phyloP scores from a whole-genome alignment of 2,888 invertebrate species.

The Tenthredo notha region DNA sequence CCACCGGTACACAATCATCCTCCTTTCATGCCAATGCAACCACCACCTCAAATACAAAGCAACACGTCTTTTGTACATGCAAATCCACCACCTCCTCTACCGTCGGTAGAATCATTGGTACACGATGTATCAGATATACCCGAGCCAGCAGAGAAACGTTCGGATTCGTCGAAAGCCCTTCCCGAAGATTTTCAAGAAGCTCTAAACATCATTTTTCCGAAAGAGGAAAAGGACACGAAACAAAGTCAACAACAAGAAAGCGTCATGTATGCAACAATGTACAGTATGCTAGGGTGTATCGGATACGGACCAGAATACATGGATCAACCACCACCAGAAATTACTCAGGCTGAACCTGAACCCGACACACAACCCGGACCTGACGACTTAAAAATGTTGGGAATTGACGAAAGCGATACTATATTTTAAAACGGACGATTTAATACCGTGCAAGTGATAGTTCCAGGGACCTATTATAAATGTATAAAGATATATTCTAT shows the following conservation, averaged over 20 bases:
- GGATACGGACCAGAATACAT: slow-evolving; percentile 76
- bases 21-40: slow-evolving; percentile 58
- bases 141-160: slow-evolving; percentile 77
- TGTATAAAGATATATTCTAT: slow-evolving; percentile 30
- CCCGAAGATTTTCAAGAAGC: slow-evolving; percentile 85
- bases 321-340: slow-evolving; percentile 76
- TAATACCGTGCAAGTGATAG: slow-evolving; percentile 2
- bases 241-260: slow-evolving; percentile 70
- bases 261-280: slow-evolving; percentile 76
- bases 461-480: slow-evolving; percentile 20
- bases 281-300: slow-evolving; percentile 74
- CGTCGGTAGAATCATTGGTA: slow-evolving; percentile 55
- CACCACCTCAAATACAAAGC: slow-evolving; percentile 47
- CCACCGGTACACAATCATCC: slow-evolving; percentile 61
- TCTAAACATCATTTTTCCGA: slow-evolving; percentile 84
- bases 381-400: slow-evolving; percentile 91
- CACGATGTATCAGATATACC: slow-evolving; percentile 77
- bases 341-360: slow-evolving; percentile 71
- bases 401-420: slow-evolving; percentile 90
- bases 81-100: slow-evolving; percentile 63
- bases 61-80: slow-evolving; percentile 62
- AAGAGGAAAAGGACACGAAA: slow-evolving; percentile 74
- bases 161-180: slow-evolving; percentile 79
- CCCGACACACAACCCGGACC: slow-evolving; percentile 79
- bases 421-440: slow-evolving; percentile 70